Evolutionary conservation across 2,113 vertebrate genomes (phyloP).

Genomic region (Brachyhypopomus occidentalis): DNA sequence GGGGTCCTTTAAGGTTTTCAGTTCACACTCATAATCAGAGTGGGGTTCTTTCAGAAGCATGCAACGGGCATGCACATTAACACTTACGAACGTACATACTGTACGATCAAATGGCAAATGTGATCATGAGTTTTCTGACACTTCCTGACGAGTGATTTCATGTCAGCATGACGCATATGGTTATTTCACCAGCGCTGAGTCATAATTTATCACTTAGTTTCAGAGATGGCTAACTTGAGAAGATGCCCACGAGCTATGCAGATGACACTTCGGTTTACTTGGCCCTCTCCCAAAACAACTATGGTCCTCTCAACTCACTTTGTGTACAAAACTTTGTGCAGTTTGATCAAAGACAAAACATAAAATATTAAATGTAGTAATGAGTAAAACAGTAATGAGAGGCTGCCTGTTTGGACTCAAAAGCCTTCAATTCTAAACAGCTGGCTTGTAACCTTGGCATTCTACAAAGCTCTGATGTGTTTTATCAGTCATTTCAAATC

Average conservation of each 20-base stretch:
- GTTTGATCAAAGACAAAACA: too few species aligned
- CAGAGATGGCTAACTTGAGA: conserved; percentile 10
- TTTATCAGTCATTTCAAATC: too few species aligned
- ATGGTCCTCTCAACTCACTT: too few species aligned
- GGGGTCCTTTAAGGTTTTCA: conserved; percentile 29
- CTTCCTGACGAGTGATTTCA: conserved; percentile 10
- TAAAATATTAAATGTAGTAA: too few species aligned
- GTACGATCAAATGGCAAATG: not conserved
- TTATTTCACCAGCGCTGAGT: conserved; percentile 8
- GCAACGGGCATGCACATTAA: not conserved
- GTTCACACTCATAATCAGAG: conserved; percentile 19
- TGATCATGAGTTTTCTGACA: conserved; percentile 9
- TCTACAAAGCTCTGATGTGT: too few species aligned
- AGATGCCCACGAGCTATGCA: not conserved
- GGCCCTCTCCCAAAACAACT: too few species aligned
- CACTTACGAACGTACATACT: not conserved
- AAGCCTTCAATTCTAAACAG: too few species aligned
- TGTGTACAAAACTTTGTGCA: too few species aligned
- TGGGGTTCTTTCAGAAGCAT: conserved; percentile 5
- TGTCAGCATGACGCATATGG: not conserved
- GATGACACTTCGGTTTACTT: too few species aligned
- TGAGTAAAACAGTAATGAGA: too few species aligned
- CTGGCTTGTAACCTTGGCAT: too few species aligned
- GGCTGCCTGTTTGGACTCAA: too few species aligned
- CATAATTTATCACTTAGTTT: conserved; percentile 2